Evolutionary conservation across 2,113 vertebrate species (phyloP).

Genomic region (Heptranchias perlo): DNA sequence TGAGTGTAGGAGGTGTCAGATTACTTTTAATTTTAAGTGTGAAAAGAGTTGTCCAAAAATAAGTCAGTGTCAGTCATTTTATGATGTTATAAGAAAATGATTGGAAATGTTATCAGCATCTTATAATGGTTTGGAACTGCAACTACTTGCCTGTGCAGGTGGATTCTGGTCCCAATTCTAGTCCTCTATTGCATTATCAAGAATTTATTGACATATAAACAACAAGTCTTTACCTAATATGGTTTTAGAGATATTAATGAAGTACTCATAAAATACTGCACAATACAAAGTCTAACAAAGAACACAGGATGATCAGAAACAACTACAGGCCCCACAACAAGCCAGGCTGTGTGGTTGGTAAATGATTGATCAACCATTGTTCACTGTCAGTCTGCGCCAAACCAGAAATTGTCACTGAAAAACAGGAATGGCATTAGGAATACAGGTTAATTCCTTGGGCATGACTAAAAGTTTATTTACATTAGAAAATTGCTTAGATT

Average conservation of each 20-base stretch:
- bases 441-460: no score
- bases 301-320: not conserved
- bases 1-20: no score
- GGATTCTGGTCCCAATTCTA: not conserved
- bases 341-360: not conserved
- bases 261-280: not conserved
- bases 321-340: not conserved
- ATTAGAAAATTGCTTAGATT: no score
- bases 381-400: no score
- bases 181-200: not conserved
- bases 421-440: no score
- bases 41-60: not conserved
- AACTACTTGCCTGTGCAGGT: not conserved
- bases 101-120: not conserved
- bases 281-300: not conserved
- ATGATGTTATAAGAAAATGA: not conserved
- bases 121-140: not conserved
- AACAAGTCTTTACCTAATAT: not conserved
- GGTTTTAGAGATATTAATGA: not conserved
- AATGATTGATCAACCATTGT: not conserved
- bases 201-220: not conserved
- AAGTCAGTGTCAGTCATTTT: not conserved
- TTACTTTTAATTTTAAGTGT: no score
- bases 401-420: no score
- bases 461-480: no score